Evolutionary conservation across 2,888 invertebrate species (phyloP).

Genomic region (Leptopilina drosophilae): DNA sequence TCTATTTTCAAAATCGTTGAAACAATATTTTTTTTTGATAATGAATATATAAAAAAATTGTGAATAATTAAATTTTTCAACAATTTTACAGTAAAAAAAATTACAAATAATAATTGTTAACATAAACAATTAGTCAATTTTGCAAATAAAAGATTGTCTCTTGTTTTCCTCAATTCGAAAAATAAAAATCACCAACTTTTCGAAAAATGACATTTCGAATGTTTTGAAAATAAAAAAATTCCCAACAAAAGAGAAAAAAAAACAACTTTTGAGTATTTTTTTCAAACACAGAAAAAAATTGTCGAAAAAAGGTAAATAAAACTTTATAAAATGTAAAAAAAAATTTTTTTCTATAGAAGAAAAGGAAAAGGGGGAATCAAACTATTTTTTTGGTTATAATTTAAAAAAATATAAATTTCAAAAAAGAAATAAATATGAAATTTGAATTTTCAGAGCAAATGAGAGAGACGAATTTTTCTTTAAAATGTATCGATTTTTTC

Average conservation of each 20-base stretch:
- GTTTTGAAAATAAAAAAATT: neutral
- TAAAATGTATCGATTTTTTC: no score
- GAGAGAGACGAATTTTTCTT: neutral
- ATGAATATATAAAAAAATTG: no score
- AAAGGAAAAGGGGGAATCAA: no score
- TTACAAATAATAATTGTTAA: no score
- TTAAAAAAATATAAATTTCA: neutral
- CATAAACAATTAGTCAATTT: neutral
- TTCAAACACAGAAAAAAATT: neutral
- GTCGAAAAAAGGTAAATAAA: neutral
- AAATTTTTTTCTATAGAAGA: neutral
- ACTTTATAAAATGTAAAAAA: neutral
- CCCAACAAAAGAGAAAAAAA: neutral
- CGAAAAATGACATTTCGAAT: slow-evolving; percentile 5
- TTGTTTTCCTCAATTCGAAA: neutral
- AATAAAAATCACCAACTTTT: neutral
- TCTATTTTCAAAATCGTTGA: no score
- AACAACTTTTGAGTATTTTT: no score
- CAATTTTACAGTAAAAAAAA: no score
- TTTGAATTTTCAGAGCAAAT: no score
- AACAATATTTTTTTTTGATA: no score
- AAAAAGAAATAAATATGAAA: neutral
- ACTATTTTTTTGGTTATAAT: neutral
- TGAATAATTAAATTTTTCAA: no score
- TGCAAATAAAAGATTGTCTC: neutral